These are phyloP conservation scores for Melanostoma scalare DNA, from an alignment of 2,888 invertebrate genomes.

Conservation along the genomic window DNA sequence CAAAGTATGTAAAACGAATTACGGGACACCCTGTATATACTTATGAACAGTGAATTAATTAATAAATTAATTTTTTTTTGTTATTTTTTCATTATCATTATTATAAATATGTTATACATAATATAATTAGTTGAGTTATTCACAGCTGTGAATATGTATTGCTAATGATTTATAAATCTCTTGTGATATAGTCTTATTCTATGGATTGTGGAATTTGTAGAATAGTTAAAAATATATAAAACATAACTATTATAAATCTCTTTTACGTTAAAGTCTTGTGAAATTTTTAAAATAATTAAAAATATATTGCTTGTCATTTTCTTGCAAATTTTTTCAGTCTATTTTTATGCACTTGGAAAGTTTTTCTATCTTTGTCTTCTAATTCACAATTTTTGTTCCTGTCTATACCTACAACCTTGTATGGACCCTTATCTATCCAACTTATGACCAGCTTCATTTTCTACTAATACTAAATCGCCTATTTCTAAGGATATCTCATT, in stretches of 20 bases:
- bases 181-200: too few relatives aligned
- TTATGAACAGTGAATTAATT: neutral
- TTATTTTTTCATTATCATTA: neutral
- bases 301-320: neutral
- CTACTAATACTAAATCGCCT: slow-evolving; percentile 26
- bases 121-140: neutral
- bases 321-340: slow-evolving; percentile 6
- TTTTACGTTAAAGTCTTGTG: neutral
- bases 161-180: too few relatives aligned
- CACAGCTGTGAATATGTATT: neutral
- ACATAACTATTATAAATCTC: neutral
- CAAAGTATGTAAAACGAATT: too few relatives aligned
- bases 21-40: too few relatives aligned
- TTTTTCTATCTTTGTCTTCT: slow-evolving; percentile 11
- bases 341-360: slow-evolving; percentile 4
- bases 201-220: too few relatives aligned
- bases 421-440: slow-evolving; percentile 28
- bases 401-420: slow-evolving; percentile 19
- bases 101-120: neutral
- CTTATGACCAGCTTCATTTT: slow-evolving; percentile 39
- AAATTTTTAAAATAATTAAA: neutral
- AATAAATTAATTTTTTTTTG: neutral
- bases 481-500: neutral
- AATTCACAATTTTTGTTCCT: slow-evolving; percentile 19
- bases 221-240: neutral